Base-by-base conservation (phyloP, 2,797 vertebrate genomes). In the Cottoperca gobio region DNA sequence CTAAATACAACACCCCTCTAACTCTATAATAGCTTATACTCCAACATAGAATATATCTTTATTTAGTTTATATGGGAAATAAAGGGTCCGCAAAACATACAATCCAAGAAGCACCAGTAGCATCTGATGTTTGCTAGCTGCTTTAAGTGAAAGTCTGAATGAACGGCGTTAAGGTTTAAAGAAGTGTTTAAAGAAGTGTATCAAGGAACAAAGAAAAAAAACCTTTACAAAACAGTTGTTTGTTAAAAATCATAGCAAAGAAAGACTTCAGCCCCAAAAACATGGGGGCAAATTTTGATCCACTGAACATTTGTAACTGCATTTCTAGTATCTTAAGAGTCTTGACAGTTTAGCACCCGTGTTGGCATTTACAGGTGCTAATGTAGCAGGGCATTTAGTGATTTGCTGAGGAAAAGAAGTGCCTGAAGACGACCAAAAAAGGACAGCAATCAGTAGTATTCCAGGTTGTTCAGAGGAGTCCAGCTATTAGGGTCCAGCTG, bases 21-120 rank as follows among this genome's bases (percentile, higher is more conserved):
- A 84, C 66, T 78, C 87, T 87, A 89, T 70, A 79, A 81, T 87
- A 90, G 84, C 87, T 91, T 89, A 88, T 89, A 84, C 75, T 90
- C 87, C 87, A 92, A 94, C 89, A 89, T 93, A 94, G 84, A 93
- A 94, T 92, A 93, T 79, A 87, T 92, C 88, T 94, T 93, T 92
- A 90, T 93, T 93, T 88, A 91, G 65, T 83, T 89, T 58, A 87
- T 86, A 88, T 79, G 66, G 68, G 84, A 89, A 91, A 92, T 87
- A 89, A 93, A 91, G 85, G 83, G 85, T 82, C 68, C 84, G 83
- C 81, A 87, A 86, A 89, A 84, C 77, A 82, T 87, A 88, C 70
- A 89, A 82, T 76, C 64, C 54, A 81, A 80, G 39, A 78, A 85
- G 77, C 88, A 89, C 90, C 78, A 79, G 84, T 58, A 78, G 55